Evolutionary conservation across 2,797 vertebrate genomes (phyloP), one percentile per base, ranked within the genome.

Genomic region (Sternotherus odoratus): DNA sequence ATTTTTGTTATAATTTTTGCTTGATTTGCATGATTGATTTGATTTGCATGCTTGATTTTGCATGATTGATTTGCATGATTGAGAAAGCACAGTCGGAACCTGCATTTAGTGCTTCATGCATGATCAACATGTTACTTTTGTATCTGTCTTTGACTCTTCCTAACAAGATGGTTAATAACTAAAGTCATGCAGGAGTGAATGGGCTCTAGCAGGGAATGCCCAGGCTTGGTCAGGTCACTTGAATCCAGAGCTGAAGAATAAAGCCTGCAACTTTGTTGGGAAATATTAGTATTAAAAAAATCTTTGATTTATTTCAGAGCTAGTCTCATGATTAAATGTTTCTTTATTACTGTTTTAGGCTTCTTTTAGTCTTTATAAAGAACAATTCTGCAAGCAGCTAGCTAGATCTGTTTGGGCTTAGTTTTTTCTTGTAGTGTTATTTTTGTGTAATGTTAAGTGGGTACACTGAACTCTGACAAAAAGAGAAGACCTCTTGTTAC

Each of bases 121-220:
- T 50, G 91, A 96, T 93, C 80, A n/a, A 49, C 15, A 16, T 51
- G 23, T 11, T 23, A 60, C 17, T 54, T 53, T 91, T 51, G 24
- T 51, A n/a, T 50, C 26, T 84, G 74, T 39, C 74, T 1, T 88
- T 48, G 96, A 92, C 78, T 87, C 78, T 46, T 91, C 33, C 85
- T 49, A 12, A 84, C 63, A 88, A 94, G 77, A 81, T 96, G 48
- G 43, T 78, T 94, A 95, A 95, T 95, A 93, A 96, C 97, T 92
- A 94, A 95, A 96, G 85, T 79, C 82, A 53, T 83, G 86, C 93
- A 95, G 92, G 84, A 92, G 92, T 80, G 82, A 90, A 94, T 48
- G 79, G 79, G 77, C 63, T 95, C 28, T 72, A 83, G 86, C 80
- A 80, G 1, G 90, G 23, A 96, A 90, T 92, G 75, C 84, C 48